Evolutionary conservation across 2,113 vertebrate genomes (phyloP), one percentile per base, ranked within the genome.

Genomic region (Neolamprologus ventralis): DNA sequence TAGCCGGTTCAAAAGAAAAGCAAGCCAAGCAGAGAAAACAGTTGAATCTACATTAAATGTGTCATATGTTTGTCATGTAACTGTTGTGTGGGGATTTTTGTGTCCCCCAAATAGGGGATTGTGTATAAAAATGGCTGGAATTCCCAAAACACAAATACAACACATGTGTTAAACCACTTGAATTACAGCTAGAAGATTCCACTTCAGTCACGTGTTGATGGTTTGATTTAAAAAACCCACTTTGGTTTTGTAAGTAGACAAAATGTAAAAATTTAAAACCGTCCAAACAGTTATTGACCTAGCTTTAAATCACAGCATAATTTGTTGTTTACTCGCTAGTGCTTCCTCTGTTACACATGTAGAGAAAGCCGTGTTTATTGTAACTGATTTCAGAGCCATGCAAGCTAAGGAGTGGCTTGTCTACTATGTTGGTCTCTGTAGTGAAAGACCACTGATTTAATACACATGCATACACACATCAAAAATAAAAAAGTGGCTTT

Each of bases 71-170:
- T 78, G 73, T 78, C 26, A 78, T n/a, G 9, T 49, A 47, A 47
- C 40, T 31, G 71, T 49, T 10, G 5, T 28, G 68, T 28, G 37
- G 68, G 68, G 23, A 75, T 75, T 73, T 45, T 47, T 28, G 1
- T 75, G 6, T 49, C 9, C 1, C 7, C 23, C 10, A 31, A 75
- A 28, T 47, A 0, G 23, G 2, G 42, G 16, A 75, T 0, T 75
- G 40, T 28, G 68, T 75, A 19, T 10, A 75, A 28, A 73, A 26
- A 47, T 75, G 68, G 14, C 23, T 31, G 40, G 26, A 75, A 49
- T 75, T 75, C 9, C 9, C 3, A 0, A 73, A 26, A 45, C 68
- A 19, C 14, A 11, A 28, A 19, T 12, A 26, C 16, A 31, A 31
- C 26, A 1, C 14, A 28, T 47, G 42, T 47, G 40, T 12, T 47